Base-by-base conservation (phyloP, 2,113 vertebrate genomes). In the Pelecanoides urinatrix region DNA sequence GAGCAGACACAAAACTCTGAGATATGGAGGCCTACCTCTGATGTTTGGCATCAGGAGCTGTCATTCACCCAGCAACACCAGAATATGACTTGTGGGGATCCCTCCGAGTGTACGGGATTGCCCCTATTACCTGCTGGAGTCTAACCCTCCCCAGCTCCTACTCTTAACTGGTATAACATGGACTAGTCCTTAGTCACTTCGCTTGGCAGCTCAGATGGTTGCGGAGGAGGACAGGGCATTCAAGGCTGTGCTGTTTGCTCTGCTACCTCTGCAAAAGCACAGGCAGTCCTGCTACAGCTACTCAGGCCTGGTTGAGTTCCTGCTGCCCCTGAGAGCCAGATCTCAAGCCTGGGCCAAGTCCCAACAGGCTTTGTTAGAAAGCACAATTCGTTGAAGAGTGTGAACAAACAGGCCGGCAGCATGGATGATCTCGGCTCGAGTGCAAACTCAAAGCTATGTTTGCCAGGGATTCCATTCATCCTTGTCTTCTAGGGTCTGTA, bases 391-490 rank as follows among this genome's bases (percentile, higher is more conserved):
- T 0, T 63, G 16, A 40, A 79, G 26, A 79, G 26, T 16, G 7
- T 11, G 23, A 91, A 50, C 53, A 59, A 90, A 71, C 13, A 38
- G 45, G 11, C 73, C 55, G 44, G 65, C 26, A 89, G 61, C 55
- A 58, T 1, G 6, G 42, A 58, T 3, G 3, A 79, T 29, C 44
- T 65, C 1, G 2, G 47, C 44, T 61, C 2, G 1, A 80, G 26
- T 21, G 18, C 62, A 82, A 68, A 63, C 10, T 61, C 40, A 59
- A 42, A 83, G 34, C 36, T 65, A 1, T 4, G 6, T 84, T 77
- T 89, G 32, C 34, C 40, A 80, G 26, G 19, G 52, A 84, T 80
- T 89, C 68, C 25, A 19, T 73, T 88, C 26, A 42, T 36, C 9
- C 0, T 66, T 70, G 21, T 16, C 26, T 62, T 72, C 44, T 22